phyloP scores from a whole-genome alignment of 1,140 invertebrate genomes.

The Rhyacophila brunnea region DNA sequence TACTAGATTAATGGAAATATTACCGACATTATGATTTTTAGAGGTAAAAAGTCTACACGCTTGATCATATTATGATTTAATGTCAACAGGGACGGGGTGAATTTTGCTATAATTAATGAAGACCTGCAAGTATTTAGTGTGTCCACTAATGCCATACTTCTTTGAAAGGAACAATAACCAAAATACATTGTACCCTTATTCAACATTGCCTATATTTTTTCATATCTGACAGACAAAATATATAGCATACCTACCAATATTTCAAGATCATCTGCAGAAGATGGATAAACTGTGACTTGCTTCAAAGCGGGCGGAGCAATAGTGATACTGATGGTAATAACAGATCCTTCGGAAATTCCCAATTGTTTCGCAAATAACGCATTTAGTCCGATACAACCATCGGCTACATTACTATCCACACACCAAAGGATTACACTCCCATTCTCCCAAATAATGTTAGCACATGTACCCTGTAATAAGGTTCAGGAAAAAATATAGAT shows the following conservation, averaged over 20 bases:
- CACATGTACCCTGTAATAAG: constrained; percentile 42
- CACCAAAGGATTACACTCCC: constrained; percentile 45
- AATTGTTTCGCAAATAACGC: constrained; percentile 42
- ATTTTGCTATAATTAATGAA: no score
- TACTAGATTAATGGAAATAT: no score
- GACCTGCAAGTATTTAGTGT: no score
- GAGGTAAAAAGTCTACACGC: no score
- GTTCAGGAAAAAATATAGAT: background rate
- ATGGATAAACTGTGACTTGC: constrained; percentile 46
- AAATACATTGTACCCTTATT: no score
- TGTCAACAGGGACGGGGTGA: no score
- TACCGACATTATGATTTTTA: no score
- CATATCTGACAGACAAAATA: no score
- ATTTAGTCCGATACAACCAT: constrained; percentile 46
- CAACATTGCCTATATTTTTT: no score
- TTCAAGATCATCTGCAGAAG: constrained; percentile 52
- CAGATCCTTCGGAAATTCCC: constrained; percentile 42
- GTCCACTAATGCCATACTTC: no score
- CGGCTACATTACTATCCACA: constrained; percentile 42
- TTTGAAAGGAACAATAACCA: no score
- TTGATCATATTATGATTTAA: no score
- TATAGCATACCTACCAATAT: constrained; percentile 41
- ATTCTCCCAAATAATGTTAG: constrained; percentile 45
- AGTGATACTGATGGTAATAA: constrained; percentile 47
- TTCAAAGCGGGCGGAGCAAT: constrained; percentile 42